Conservation (phyloP, 2,797 vertebrate genomes). For the Odontamblyopus rebecca region DNA sequence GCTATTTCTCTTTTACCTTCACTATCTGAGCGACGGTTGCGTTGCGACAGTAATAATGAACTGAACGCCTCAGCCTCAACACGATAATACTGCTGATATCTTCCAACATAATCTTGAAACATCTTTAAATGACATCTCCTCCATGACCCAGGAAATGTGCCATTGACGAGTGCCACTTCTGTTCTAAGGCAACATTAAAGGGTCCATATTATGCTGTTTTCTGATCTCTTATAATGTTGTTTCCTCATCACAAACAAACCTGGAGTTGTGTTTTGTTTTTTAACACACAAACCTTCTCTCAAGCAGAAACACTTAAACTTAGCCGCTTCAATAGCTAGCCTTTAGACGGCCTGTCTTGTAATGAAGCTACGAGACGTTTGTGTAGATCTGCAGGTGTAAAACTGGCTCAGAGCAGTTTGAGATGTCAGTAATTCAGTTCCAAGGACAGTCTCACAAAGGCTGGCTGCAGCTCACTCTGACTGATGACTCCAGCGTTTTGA, state of each 20-base stretch:
- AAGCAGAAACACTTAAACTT: too few relatives aligned
- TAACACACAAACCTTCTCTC: too few relatives aligned
- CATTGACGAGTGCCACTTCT: neutral
- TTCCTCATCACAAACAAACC: too few relatives aligned
- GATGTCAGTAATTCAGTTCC: neutral
- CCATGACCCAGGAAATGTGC: neutral
- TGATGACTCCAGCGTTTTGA: constrained; percentile 29
- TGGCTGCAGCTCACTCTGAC: constrained; percentile 23
- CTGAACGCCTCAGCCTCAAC: neutral
- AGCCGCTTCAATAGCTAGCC: neutral
- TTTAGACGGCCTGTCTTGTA: neutral
- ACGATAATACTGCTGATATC: neutral
- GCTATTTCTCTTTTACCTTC: too few relatives aligned
- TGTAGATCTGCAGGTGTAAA: neutral
- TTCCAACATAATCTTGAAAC: neutral
- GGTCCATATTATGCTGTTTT: too few relatives aligned
- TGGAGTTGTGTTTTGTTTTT: too few relatives aligned
- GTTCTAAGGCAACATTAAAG: neutral
- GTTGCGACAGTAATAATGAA: too few relatives aligned
- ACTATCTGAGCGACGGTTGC: too few relatives aligned
- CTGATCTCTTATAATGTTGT: too few relatives aligned
- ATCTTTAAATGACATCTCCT: neutral
- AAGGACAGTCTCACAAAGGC: constrained; percentile 14
- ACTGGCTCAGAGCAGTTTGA: neutral
- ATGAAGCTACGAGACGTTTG: neutral